A percentile compares a stretch with the other conserved stretches of the same genome.
Evolutionary conservation across 2,888 invertebrate species (phyloP).

Genomic region (Subacronicta megacephala): DNA sequence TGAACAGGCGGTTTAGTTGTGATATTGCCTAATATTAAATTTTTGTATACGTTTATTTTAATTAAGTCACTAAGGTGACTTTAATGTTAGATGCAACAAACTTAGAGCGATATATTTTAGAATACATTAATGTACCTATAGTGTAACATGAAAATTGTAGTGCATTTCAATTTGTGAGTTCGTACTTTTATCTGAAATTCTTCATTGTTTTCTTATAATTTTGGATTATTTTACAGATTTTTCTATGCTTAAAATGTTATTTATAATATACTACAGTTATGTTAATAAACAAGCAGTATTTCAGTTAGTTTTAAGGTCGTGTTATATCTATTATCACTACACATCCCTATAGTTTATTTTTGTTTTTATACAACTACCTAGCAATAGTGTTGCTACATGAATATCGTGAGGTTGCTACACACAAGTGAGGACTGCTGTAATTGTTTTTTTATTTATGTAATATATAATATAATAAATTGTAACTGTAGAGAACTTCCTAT

Average conservation of each 20-base stretch:
- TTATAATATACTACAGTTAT: constrained; percentile 74
- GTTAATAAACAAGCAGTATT: constrained; percentile 85
- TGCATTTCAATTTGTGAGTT: constrained; percentile 67
- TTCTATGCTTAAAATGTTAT: constrained; percentile 71
- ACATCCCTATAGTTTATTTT: constrained; percentile 58
- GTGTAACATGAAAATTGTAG: constrained; percentile 68
- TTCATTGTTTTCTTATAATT: constrained; percentile 67
- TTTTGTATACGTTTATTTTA: constrained; percentile 89
- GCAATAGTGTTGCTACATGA: constrained; percentile 67
- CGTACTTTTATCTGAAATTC: constrained; percentile 63
- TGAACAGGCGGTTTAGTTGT: constrained; percentile 84
- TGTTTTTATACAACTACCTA: constrained; percentile 62
- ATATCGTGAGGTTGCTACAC: constrained; percentile 71
- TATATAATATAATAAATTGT: constrained; percentile 81
- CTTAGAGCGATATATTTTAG: constrained; percentile 74
- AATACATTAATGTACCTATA: constrained; percentile 64
- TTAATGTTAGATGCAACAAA: constrained; percentile 82
- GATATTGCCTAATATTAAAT: constrained; percentile 87
- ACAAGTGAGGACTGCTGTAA: constrained; percentile 77
- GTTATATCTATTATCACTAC: constrained; percentile 56
- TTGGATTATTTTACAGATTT: constrained; percentile 57
- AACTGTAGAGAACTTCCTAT: constrained; percentile 89
- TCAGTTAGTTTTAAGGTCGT: constrained; percentile 76
- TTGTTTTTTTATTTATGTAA: constrained; percentile 87
- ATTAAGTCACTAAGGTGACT: constrained; percentile 80